These are phyloP conservation scores for Cavia aperea DNA, from an alignment of 2,113 vertebrate genomes.

Conservation along the genomic window DNA sequence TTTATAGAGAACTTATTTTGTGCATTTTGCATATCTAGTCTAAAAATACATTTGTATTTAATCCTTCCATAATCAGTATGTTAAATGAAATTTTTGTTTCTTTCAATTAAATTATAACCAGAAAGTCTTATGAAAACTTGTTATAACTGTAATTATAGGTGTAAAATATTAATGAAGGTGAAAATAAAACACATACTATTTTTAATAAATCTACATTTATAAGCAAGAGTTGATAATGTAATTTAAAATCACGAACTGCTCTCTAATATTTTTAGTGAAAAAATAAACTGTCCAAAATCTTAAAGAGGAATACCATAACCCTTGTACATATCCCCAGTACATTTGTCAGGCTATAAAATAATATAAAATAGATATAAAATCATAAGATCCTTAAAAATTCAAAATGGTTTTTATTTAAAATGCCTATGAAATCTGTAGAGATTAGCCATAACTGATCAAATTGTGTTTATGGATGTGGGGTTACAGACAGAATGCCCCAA, in stretches of 20 bases:
- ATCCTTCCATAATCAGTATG: conserved; percentile 36
- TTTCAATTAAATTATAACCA: conserved; percentile 67
- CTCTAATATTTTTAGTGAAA: conserved; percentile 52
- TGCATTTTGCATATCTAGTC: background rate
- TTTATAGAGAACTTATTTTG: conserved; percentile 35
- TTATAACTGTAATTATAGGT: conserved; percentile 56
- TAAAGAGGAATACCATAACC: background rate
- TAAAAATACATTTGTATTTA: conserved; percentile 57
- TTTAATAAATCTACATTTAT: conserved; percentile 64
- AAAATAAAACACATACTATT: conserved; percentile 69
- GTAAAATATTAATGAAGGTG: conserved; percentile 67
- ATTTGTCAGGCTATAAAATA: background rate
- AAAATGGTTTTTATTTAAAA: background rate
- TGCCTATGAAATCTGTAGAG: background rate
- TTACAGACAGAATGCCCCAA: background rate
- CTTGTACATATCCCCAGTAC: background rate
- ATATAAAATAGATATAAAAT: background rate
- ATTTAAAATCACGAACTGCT: conserved; percentile 51
- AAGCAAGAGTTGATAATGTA: conserved; percentile 52
- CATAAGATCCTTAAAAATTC: background rate
- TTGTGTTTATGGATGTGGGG: background rate
- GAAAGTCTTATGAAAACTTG: conserved; percentile 56
- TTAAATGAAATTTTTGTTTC: conserved; percentile 45
- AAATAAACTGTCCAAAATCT: background rate
- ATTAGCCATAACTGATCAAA: background rate